A percentile compares a stretch with the other conserved stretches of the same genome.
Evolutionary conservation across 2,113 vertebrate species (phyloP).

Genomic region (Etheostoma cragini): DNA sequence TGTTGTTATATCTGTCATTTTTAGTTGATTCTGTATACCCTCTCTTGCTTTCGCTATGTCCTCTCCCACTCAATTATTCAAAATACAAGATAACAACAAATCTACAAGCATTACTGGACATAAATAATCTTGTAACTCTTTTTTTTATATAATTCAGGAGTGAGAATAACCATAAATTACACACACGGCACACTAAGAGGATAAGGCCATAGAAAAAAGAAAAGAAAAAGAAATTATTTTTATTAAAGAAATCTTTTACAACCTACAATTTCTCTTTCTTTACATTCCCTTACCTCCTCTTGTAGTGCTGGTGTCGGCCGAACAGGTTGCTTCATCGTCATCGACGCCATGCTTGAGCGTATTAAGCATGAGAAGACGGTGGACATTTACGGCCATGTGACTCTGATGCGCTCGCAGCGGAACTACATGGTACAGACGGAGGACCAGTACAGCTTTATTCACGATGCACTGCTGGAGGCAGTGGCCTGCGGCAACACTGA

Average conservation of each 20-base stretch:
- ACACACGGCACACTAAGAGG: not conserved
- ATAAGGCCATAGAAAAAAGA: slow-evolving; percentile 2
- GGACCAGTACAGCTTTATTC: slow-evolving; percentile 99
- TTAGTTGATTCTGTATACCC: slow-evolving; percentile 9
- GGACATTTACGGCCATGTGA: slow-evolving; percentile 97
- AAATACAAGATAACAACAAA: slow-evolving; percentile 28
- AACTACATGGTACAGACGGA: slow-evolving; percentile 99
- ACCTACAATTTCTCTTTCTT: not conserved
- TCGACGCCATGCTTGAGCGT: slow-evolving; percentile 97
- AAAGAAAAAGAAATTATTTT: not conserved
- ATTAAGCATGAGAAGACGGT: slow-evolving; percentile 98
- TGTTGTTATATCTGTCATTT: slow-evolving; percentile 38
- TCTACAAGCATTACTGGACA: slow-evolving; percentile 16
- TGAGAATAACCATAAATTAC: not conserved
- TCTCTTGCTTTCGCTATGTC: slow-evolving; percentile 7
- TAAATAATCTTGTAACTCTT: not conserved
- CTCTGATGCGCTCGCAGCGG: slow-evolving; percentile 95
- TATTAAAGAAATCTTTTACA: not conserved
- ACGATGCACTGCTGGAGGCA: slow-evolving; percentile 96
- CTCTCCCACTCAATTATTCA: slow-evolving; percentile 46
- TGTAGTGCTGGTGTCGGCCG: slow-evolving; percentile 93
- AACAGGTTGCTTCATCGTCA: slow-evolving; percentile 98
- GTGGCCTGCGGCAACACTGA: slow-evolving; percentile 97
- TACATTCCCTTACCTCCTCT: not conserved
- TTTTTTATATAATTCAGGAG: slow-evolving; percentile 22